Percentiles rank a stretch among this genome's conserved stretches.
phyloP scores from a whole-genome alignment of 1,140 invertebrate species.

The Drosophila ohnishii region DNA sequence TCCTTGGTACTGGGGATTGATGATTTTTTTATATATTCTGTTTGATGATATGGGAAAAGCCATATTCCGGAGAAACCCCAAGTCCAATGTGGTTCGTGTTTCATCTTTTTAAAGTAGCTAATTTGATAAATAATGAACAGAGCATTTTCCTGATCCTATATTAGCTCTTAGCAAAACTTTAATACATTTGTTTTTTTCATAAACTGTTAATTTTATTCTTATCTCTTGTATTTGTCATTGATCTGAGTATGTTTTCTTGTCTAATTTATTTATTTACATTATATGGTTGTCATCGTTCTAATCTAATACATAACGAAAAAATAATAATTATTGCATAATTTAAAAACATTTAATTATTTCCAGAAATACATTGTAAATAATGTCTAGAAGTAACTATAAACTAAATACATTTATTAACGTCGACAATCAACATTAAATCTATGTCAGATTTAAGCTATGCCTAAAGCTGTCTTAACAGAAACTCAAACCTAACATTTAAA shows the following conservation, averaged over 20 bases:
- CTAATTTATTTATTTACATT: conserved; percentile 2
- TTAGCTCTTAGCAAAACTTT: not conserved
- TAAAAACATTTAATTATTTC: no score
- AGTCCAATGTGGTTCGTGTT: not conserved
- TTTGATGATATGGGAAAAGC: conserved; percentile 9
- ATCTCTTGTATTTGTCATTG: not conserved
- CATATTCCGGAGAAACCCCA: conserved; percentile 11
- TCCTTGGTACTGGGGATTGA: conserved; percentile 1
- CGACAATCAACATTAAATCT: not conserved
- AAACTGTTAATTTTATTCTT: not conserved
- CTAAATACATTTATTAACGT: not conserved
- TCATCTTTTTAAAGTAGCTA: conserved; percentile 2
- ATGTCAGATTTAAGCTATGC: not conserved
- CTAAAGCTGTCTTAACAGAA: not conserved
- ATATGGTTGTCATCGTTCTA: not conserved
- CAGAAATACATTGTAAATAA: not conserved
- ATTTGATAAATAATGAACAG: not conserved
- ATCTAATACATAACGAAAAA: not conserved
- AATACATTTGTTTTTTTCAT: not conserved
- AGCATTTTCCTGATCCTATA: not conserved
- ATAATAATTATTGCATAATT: not conserved
- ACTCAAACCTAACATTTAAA: not conserved
- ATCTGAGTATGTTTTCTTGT: not conserved
- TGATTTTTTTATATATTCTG: not conserved
- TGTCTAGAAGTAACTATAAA: not conserved